Percentiles rank a stretch among this genome's conserved stretches.
These are phyloP conservation scores for Dyspetes luteomarginatus DNA, from an alignment of 2,888 invertebrate genomes.

Conservation along the genomic window DNA sequence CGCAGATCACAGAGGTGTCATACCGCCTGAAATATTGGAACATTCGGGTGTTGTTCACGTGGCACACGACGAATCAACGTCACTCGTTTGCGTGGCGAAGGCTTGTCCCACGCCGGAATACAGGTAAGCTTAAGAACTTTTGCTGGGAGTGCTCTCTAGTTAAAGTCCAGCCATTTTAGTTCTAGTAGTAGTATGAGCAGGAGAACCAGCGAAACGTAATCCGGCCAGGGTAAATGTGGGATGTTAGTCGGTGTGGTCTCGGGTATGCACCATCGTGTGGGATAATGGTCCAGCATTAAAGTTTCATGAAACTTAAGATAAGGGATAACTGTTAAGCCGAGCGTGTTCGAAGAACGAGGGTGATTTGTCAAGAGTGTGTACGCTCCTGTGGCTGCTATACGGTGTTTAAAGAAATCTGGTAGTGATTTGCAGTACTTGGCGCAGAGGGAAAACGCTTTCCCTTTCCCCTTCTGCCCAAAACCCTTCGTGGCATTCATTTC, in stretches of 20 bases:
- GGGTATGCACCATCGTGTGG: constrained; percentile 56
- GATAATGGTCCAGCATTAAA: constrained; percentile 69
- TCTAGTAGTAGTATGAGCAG: background rate
- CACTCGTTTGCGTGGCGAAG: constrained; percentile 91
- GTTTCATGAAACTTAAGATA: constrained; percentile 64
- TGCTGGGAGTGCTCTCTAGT: too few relatives aligned
- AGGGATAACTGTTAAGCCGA: constrained; percentile 53
- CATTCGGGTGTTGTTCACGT: constrained; percentile 89
- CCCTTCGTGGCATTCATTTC: background rate
- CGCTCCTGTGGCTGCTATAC: background rate
- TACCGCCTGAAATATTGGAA: constrained; percentile 89
- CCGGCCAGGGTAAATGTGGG: constrained; percentile 28
- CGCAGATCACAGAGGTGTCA: constrained; percentile 89
- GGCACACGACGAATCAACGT: constrained; percentile 90
- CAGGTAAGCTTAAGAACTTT: constrained; percentile 85
- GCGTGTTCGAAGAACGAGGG: constrained; percentile 52
- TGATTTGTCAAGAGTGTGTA: constrained; percentile 38
- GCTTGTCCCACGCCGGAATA: constrained; percentile 92
- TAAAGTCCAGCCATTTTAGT: background rate
- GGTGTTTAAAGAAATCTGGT: constrained; percentile 56
- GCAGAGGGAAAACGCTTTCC: constrained; percentile 8
- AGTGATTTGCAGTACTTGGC: constrained; percentile 37
- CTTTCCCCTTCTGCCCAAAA: background rate
- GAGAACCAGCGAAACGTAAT: constrained; percentile 26
- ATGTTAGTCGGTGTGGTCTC: constrained; percentile 8